Conservation (phyloP, 2,797 vertebrate species). For the Fringilla coelebs region DNA sequence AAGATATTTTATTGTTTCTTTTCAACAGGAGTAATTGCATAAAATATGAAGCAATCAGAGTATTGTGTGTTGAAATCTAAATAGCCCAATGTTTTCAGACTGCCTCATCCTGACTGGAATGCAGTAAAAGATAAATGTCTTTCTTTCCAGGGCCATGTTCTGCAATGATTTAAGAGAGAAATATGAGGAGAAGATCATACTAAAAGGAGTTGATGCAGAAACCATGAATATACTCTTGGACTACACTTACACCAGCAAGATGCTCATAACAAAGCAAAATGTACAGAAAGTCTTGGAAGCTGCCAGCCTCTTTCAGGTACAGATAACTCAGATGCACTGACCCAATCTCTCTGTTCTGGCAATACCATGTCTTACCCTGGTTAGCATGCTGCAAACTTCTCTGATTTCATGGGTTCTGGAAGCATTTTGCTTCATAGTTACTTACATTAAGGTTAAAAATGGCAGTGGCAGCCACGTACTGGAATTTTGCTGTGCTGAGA, state of each 20-base stretch:
- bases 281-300: slow-evolving; percentile 94
- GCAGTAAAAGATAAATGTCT: neutral
- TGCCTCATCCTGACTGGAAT: slow-evolving; percentile 1
- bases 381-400: neutral
- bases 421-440: neutral
- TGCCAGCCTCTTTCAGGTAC: slow-evolving; percentile 94
- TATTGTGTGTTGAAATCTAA: slow-evolving; percentile 31
- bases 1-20: neutral
- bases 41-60: slow-evolving; percentile 19
- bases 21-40: neutral
- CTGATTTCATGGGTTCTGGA: neutral
- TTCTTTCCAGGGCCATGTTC: slow-evolving; percentile 91
- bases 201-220: slow-evolving; percentile 89
- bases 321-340: neutral
- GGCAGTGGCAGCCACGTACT: neutral
- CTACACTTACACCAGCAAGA: slow-evolving; percentile 95
- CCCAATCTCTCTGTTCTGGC: neutral
- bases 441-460: neutral
- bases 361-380: neutral
- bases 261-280: slow-evolving; percentile 89
- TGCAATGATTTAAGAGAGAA: slow-evolving; percentile 94
- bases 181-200: slow-evolving; percentile 87
- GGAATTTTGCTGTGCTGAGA: neutral
- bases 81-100: neutral
- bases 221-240: slow-evolving; percentile 90